A percentile compares a stretch with the other conserved stretches of the same genome.
These are phyloP conservation scores for Sebastes iracundus DNA, from an alignment of 2,797 vertebrate genomes.

Conservation along the genomic window DNA sequence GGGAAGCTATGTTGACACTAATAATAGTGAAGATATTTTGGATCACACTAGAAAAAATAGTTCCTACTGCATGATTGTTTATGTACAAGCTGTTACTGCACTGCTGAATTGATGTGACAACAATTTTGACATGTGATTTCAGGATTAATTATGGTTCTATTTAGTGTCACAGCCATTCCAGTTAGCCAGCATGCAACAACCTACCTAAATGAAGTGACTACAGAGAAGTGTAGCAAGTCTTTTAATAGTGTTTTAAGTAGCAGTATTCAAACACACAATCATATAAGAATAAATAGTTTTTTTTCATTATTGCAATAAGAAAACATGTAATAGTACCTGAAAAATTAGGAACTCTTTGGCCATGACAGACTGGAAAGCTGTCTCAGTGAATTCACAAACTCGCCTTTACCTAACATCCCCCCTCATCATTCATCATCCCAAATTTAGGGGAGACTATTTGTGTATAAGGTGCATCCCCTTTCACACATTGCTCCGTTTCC, in stretches of 20 bases:
- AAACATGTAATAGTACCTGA: conserved; percentile 34
- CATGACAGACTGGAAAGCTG: neutral
- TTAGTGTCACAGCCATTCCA: too few relatives aligned
- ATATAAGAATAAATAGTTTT: conserved; percentile 49
- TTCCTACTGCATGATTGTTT: neutral
- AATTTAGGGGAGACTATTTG: neutral
- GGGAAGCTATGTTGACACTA: neutral
- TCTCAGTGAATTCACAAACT: neutral
- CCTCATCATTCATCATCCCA: neutral
- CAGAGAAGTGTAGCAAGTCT: neutral
- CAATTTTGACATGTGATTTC: neutral
- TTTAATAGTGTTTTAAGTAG: neutral
- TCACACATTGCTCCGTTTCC: conserved; percentile 33
- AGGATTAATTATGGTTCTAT: too few relatives aligned
- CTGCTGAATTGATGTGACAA: neutral
- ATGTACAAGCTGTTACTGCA: neutral
- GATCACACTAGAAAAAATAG: neutral
- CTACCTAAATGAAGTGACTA: too few relatives aligned
- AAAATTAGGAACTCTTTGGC: conserved; percentile 47
- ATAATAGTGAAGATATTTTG: neutral
- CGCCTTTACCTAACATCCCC: neutral
- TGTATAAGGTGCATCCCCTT: conserved; percentile 38
- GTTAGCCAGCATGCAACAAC: too few relatives aligned
- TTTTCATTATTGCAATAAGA: conserved; percentile 4
- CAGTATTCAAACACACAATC: neutral